These are phyloP conservation scores for Anthopleura xanthogrammica DNA, from an alignment of 92 coral and sea anemone species.

Conservation along the genomic window DNA sequence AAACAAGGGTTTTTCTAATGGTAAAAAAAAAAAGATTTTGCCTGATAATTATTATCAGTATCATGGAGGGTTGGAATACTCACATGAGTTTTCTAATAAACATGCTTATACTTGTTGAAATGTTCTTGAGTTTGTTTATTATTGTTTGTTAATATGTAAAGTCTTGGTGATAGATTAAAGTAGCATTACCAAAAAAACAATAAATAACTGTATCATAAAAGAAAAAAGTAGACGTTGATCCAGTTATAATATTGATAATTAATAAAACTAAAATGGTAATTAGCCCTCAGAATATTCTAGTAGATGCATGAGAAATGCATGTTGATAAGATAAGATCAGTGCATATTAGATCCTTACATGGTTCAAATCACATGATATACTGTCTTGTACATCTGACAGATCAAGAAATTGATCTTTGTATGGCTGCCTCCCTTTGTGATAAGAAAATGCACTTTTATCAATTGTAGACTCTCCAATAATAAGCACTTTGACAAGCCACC, in stretches of 20 bases:
- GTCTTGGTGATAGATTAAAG: too few relatives aligned
- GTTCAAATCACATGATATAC: not conserved
- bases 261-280: too few relatives aligned
- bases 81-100: too few relatives aligned
- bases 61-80: not conserved
- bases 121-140: too few relatives aligned
- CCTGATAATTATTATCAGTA: not conserved
- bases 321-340: not conserved
- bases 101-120: too few relatives aligned
- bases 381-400: not conserved
- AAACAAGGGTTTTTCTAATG: not conserved
- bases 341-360: not conserved
- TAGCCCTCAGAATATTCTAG: not conserved
- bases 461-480: constrained; percentile 2
- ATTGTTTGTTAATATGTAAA: too few relatives aligned
- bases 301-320: not conserved
- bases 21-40: too few relatives aligned
- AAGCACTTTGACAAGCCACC: not conserved
- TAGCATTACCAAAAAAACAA: too few relatives aligned
- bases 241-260: too few relatives aligned
- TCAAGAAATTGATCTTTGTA: not conserved
- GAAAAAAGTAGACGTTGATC: too few relatives aligned
- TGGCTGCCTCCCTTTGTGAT: not conserved
- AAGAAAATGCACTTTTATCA: not conserved
- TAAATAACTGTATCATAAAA: too few relatives aligned